These are phyloP conservation scores for Bufo gargarizans DNA, from an alignment of 2,113 vertebrate species.

Conservation along the genomic window DNA sequence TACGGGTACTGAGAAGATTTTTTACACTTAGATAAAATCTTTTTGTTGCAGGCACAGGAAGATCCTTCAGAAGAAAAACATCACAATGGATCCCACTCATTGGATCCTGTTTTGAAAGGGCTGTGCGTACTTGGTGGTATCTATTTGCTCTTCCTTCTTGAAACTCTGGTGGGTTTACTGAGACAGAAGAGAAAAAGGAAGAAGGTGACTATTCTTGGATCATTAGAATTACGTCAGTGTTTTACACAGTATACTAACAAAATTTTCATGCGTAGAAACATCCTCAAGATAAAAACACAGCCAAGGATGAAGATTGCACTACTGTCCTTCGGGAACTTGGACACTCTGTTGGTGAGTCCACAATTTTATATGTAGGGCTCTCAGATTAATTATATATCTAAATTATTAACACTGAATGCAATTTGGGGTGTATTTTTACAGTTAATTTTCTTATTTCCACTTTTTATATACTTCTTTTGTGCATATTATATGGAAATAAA, in stretches of 20 bases:
- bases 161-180: slow-evolving; percentile 70
- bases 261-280: background rate
- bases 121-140: slow-evolving; percentile 74
- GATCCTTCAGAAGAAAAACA: slow-evolving; percentile 45
- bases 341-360: slow-evolving; percentile 37
- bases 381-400: no score
- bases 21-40: background rate
- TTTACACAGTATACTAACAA: background rate
- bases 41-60: slow-evolving; percentile 65
- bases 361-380: no score
- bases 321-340: slow-evolving; percentile 41
- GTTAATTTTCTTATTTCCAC: no score
- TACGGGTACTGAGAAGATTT: background rate
- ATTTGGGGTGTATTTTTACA: no score
- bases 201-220: slow-evolving; percentile 32
- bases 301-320: slow-evolving; percentile 36
- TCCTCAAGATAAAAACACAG: background rate
- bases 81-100: slow-evolving; percentile 26
- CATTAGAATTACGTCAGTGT: background rate
- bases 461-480: no score
- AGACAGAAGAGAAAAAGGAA: slow-evolving; percentile 43
- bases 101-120: slow-evolving; percentile 72
- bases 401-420: no score
- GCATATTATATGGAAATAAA: no score
- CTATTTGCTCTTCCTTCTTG: slow-evolving; percentile 76